Base-by-base conservation (phyloP, 2,797 vertebrate genomes). In the Phalanger gymnotis region DNA sequence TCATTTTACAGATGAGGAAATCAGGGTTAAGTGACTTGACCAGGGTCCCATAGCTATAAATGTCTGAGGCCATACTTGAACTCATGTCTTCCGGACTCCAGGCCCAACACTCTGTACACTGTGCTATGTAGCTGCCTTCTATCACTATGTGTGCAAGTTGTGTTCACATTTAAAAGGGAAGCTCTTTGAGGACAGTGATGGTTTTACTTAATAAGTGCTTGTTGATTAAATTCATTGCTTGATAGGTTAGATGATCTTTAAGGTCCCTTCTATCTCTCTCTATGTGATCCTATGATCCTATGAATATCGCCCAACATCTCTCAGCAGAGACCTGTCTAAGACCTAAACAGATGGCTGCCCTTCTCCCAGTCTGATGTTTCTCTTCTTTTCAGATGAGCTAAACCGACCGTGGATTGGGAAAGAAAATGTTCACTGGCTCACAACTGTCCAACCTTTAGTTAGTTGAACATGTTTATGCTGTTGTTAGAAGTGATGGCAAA, bases 401-500 rank as follows among this genome's bases (percentile, higher is more conserved):
- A 94, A 31, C 90, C 94, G 90, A 95, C 54, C 89, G 92, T 28
- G 7, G 14, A 3, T 91, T 47, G 52, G 61, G 47, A 0, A 16
- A 81, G 91, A 93, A 95, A 93, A 92, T 54, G 6, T 54, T 31
- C 31, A 16, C 52, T 54, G 52, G 91, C 54, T 96, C 94, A 87
- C 93, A 97, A 90, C 53, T 90, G 4, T 31, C 56, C 95, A 96
- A 95, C 95, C 95, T 97, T 96, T 97, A 96, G 93, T 96, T 96
- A 97, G 95, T 91, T 94, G 92, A 96, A 92, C 91, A 95, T 92
- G 95, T 91, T 90, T 96, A 81, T 54, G 22, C n/a, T 90, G 28
- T 16, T 95, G 93, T 90, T 91, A 95, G 93, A 91, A 93, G 51
- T n/a, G 25, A 13, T 22, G 73, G 56, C 34, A n/a, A 97, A 96